A percentile compares a stretch with the other conserved stretches of the same genome.
phyloP scores from a whole-genome alignment of 2,797 vertebrate species.

The Heteromormyrus szaboi region DNA sequence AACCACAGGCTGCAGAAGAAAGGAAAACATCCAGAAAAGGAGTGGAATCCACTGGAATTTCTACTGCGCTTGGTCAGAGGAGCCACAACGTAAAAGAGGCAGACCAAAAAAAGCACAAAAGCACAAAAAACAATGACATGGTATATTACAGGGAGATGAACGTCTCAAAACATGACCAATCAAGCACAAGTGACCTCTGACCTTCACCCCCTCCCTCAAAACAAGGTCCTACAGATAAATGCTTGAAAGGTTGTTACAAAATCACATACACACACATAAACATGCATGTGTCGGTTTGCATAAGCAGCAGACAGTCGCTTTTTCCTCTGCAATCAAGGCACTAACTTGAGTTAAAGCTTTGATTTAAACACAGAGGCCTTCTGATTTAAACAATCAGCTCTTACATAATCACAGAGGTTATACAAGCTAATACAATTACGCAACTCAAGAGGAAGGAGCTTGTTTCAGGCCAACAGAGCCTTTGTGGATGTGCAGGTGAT shows the following conservation, averaged over 20 bases:
- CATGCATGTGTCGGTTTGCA: background rate
- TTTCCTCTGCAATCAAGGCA: background rate
- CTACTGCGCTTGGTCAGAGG: background rate
- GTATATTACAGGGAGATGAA: background rate
- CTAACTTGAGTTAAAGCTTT: background rate
- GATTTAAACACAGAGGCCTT: background rate
- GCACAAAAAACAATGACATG: background rate
- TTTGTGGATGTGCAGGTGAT: background rate
- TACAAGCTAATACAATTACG: slow-evolving; percentile 17
- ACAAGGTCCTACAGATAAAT: background rate
- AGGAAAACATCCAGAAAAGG: slow-evolving; percentile 1
- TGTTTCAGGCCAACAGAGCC: background rate
- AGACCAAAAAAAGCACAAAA: background rate
- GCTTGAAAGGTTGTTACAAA: background rate
- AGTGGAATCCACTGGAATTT: slow-evolving; percentile 24
- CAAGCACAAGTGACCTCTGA: background rate
- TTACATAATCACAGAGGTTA: slow-evolving; percentile 20
- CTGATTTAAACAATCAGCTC: background rate
- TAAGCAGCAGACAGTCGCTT: background rate
- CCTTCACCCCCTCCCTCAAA: background rate
- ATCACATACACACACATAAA: background rate
- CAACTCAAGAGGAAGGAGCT: background rate
- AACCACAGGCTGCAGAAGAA: slow-evolving; percentile 25
- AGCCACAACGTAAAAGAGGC: background rate
- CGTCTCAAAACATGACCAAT: background rate